These are phyloP conservation scores for Cyprinodon variegatus DNA, from an alignment of 2,113 vertebrate species.

Conservation along the genomic window DNA sequence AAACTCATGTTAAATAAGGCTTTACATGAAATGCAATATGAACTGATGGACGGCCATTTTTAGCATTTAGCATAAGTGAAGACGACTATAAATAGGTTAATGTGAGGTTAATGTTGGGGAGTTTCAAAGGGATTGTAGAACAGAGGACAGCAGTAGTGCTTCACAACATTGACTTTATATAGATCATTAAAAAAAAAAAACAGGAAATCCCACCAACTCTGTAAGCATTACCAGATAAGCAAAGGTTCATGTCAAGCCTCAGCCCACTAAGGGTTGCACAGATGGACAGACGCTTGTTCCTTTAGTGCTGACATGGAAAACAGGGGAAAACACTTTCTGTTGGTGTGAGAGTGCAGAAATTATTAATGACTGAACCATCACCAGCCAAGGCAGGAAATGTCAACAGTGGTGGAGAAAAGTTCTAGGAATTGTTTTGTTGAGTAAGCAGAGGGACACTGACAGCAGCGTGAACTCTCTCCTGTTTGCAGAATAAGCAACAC, in stretches of 20 bases:
- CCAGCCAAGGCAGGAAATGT: slow-evolving; percentile 12
- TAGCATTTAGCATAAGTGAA: too few relatives aligned
- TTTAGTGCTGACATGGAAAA: slow-evolving; percentile 8
- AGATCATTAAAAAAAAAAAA: too few relatives aligned
- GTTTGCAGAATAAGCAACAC: background rate
- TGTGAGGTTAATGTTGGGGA: too few relatives aligned
- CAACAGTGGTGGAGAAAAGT: slow-evolving; percentile 10
- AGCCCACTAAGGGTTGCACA: background rate
- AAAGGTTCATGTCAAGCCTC: background rate
- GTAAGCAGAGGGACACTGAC: background rate
- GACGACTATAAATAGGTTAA: too few relatives aligned
- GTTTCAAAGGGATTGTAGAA: too few relatives aligned
- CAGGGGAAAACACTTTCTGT: background rate
- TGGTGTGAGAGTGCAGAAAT: slow-evolving; percentile 1
- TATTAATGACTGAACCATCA: background rate
- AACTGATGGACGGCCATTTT: too few relatives aligned
- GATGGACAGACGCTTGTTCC: background rate
- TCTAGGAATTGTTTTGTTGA: slow-evolving; percentile 6
- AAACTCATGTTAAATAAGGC: too few relatives aligned
- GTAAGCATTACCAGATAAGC: background rate
- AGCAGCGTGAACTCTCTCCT: background rate
- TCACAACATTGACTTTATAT: too few relatives aligned
- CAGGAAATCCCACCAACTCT: background rate
- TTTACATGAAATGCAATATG: too few relatives aligned
- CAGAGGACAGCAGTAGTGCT: background rate